phyloP scores from a whole-genome alignment of 2,888 invertebrate species.

The Orthonevra nobilis region DNA sequence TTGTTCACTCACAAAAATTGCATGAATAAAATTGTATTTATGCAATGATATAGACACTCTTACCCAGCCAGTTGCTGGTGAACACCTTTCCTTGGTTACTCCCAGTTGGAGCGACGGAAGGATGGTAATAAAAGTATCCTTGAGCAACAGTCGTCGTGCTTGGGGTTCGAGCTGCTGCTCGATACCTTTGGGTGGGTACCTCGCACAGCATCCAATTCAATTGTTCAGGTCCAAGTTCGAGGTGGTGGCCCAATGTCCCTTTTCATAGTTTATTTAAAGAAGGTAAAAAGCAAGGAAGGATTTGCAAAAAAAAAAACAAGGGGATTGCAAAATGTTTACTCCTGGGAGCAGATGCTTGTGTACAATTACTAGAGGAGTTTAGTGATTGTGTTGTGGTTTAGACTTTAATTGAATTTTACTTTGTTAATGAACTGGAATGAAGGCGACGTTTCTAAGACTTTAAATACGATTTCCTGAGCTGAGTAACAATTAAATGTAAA shows the following conservation, averaged over 20 bases:
- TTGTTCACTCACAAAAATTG: conserved; percentile 52
- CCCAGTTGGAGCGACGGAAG: conserved; percentile 27
- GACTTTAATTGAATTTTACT: conserved; percentile 57
- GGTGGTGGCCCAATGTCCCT: conserved; percentile 56
- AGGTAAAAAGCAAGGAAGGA: conserved; percentile 16
- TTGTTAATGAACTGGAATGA: conserved; percentile 53
- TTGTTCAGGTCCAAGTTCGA: conserved; percentile 35
- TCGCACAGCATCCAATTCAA: conserved; percentile 50
- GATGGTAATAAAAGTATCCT: conserved; percentile 60
- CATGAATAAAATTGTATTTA: conserved; percentile 41
- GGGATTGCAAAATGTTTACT: conserved; percentile 33
- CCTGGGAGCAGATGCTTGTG: conserved; percentile 45
- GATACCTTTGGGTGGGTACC: conserved; percentile 52
- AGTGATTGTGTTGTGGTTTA: conserved; percentile 33
- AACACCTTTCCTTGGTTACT: conserved; percentile 36
- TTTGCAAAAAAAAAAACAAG: too few relatives aligned
- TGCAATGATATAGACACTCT: neutral
- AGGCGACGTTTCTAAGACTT: conserved; percentile 21
- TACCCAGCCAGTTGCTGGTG: conserved; percentile 8
- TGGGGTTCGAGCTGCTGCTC: conserved; percentile 17
- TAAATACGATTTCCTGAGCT: too few relatives aligned
- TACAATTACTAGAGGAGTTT: conserved; percentile 41
- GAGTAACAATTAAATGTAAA: too few relatives aligned
- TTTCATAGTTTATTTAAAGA: conserved; percentile 55
- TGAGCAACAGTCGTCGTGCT: conserved; percentile 54